These are phyloP conservation scores for Pyrocephalus nanus DNA, from an alignment of 2,797 vertebrate species.

Conservation along the genomic window DNA sequence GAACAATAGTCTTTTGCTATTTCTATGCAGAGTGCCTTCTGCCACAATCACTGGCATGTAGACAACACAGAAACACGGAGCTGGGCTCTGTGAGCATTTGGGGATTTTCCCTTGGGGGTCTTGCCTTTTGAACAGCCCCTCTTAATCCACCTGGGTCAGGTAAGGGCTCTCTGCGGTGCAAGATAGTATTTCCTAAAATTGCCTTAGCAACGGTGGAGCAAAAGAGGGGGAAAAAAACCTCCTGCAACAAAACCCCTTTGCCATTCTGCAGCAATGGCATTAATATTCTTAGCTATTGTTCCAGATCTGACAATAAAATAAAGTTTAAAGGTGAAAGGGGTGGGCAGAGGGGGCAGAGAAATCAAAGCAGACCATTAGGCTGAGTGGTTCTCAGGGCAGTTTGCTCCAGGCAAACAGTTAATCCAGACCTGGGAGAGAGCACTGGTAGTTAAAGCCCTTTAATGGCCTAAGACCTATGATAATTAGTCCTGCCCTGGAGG, in stretches of 20 bases:
- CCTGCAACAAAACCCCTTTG: not conserved
- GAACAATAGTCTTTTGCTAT: slow-evolving; percentile 1
- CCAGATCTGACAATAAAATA: slow-evolving; percentile 7
- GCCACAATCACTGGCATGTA: not conserved
- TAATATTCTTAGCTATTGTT: slow-evolving; percentile 25
- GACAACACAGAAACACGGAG: not conserved
- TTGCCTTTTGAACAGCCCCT: not conserved
- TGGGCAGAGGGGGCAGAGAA: slow-evolving; percentile 73
- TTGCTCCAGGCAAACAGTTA: slow-evolving; percentile 93
- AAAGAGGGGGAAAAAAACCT: not conserved
- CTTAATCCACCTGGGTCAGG: slow-evolving; percentile 23
- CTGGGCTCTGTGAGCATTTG: not conserved
- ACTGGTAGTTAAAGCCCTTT: slow-evolving; percentile 97
- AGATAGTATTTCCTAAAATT: not conserved
- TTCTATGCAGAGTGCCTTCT: slow-evolving; percentile 31
- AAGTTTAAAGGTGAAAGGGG: slow-evolving; percentile 26
- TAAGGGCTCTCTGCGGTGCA: not conserved
- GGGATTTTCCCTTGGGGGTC: not conserved
- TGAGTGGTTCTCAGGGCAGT: slow-evolving; percentile 89
- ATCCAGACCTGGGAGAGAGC: slow-evolving; percentile 97
- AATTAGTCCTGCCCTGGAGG: slow-evolving; percentile 99
- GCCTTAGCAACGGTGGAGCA: not conserved
- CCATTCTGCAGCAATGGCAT: not conserved
- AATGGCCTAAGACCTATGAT: slow-evolving; percentile 99
- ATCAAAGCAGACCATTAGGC: slow-evolving; percentile 95